These are phyloP conservation scores for Brachyhypopomus occidentalis DNA, from an alignment of 2,113 vertebrate species.

Conservation along the genomic window DNA sequence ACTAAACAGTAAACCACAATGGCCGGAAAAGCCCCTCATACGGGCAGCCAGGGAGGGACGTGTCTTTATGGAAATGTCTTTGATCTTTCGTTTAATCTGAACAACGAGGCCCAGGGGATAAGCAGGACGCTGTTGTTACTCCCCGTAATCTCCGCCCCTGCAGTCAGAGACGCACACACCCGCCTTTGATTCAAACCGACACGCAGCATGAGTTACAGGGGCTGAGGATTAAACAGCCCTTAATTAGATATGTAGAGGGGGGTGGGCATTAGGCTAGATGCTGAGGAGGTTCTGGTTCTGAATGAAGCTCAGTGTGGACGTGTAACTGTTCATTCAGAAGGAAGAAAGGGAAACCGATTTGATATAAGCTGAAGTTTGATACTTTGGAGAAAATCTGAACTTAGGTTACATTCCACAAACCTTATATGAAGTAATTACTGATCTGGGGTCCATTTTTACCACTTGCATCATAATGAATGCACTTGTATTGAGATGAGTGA, in stretches of 20 bases:
- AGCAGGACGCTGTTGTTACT: conserved; percentile 40
- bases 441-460: conserved; percentile 11
- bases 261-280: conserved; percentile 36
- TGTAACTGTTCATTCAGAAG: neutral
- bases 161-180: conserved; percentile 44
- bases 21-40: conserved; percentile 68
- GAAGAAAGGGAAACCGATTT: neutral
- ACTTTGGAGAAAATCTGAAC: neutral
- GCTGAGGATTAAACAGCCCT: conserved; percentile 43
- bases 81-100: conserved; percentile 55
- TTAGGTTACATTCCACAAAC: neutral
- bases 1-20: conserved; percentile 68
- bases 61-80: conserved; percentile 31
- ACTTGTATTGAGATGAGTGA: neutral
- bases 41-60: conserved; percentile 37
- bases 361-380: neutral
- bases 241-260: conserved; percentile 48
- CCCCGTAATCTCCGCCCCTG: conserved; percentile 43
- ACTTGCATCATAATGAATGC: neutral
- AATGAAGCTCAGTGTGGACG: neutral
- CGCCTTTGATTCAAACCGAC: conserved; percentile 50
- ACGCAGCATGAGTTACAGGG: conserved; percentile 23
- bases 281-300: neutral
- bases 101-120: conserved; percentile 33
- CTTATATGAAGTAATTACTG: neutral